Evolutionary conservation across 2,797 vertebrate genomes (phyloP).

Genomic region (Apogon hyalosoma): DNA sequence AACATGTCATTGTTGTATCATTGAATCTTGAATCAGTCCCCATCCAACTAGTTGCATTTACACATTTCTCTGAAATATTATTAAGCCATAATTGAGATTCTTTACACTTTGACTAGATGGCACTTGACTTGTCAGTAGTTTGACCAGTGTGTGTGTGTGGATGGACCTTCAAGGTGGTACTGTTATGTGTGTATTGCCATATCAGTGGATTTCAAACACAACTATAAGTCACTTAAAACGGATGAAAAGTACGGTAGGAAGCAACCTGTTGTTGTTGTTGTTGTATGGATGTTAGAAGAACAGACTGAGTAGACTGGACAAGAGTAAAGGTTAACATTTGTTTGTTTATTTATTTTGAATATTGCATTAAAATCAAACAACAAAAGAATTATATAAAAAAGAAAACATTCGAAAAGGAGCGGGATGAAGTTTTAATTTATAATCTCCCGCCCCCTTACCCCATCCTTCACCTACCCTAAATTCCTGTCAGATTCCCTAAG

Average conservation of each 20-base stretch:
- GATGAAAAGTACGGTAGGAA: slow-evolving; percentile 48
- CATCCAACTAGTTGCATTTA: slow-evolving; percentile 20
- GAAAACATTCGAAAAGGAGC: too few relatives aligned
- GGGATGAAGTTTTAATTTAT: too few relatives aligned
- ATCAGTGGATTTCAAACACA: slow-evolving; percentile 63
- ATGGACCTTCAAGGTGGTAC: slow-evolving; percentile 32
- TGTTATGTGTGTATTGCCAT: slow-evolving; percentile 56
- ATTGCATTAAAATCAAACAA: too few relatives aligned
- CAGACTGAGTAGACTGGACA: not conserved
- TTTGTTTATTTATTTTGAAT: slow-evolving; percentile 10
- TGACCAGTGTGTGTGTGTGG: slow-evolving; percentile 6
- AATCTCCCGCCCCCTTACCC: too few relatives aligned
- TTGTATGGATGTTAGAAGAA: slow-evolving; percentile 1
- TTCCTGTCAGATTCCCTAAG: too few relatives aligned
- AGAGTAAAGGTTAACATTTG: not conserved
- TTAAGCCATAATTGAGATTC: slow-evolving; percentile 56
- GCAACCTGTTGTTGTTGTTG: slow-evolving; percentile 30
- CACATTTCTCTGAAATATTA: slow-evolving; percentile 20
- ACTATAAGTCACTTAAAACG: slow-evolving; percentile 63
- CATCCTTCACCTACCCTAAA: too few relatives aligned
- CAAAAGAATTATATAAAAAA: too few relatives aligned
- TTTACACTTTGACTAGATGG: slow-evolving; percentile 57
- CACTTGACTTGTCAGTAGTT: slow-evolving; percentile 51
- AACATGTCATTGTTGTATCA: not conserved
- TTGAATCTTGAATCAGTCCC: slow-evolving; percentile 16